Percentiles rank a stretch among this genome's conserved stretches.
Conservation (phyloP, 2,888 invertebrate genomes). For the Minunthozetes semirufus region DNA sequence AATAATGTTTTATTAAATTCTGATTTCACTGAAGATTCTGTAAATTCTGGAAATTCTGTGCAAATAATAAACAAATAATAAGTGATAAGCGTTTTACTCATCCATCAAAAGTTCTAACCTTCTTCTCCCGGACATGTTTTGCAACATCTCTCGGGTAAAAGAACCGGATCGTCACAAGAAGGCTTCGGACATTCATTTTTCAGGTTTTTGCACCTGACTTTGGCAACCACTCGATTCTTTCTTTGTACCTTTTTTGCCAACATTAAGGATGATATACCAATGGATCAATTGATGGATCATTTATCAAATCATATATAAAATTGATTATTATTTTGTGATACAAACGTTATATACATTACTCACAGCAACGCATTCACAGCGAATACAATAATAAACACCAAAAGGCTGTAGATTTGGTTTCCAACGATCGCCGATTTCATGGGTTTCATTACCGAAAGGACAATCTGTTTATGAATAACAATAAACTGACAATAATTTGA, state of each 20-base stretch:
- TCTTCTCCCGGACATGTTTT: conserved; percentile 73
- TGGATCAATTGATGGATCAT: neutral
- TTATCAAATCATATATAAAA: neutral
- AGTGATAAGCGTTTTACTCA: conserved; percentile 38
- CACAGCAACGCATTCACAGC: conserved; percentile 90
- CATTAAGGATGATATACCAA: too few species aligned
- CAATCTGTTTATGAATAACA: conserved; percentile 51
- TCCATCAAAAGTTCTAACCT: conserved; percentile 39
- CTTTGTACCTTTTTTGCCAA: conserved; percentile 69
- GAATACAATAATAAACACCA: conserved; percentile 89
- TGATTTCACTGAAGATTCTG: neutral
- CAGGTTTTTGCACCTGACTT: conserved; percentile 81
- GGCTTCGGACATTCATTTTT: conserved; percentile 85
- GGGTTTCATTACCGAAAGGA: conserved; percentile 76
- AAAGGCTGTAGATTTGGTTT: conserved; percentile 86
- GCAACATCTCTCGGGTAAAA: conserved; percentile 79
- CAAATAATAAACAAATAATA: neutral
- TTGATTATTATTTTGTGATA: neutral
- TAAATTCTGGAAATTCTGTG: conserved; percentile 11
- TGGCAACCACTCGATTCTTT: conserved; percentile 79
- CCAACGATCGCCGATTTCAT: conserved; percentile 84
- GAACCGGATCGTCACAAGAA: conserved; percentile 74
- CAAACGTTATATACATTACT: too few species aligned
- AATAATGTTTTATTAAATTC: neutral
- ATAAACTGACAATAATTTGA: too few species aligned